Evolutionary conservation across 2,888 invertebrate species (phyloP).

Genomic region (Zaprionus bogoriensis): DNA sequence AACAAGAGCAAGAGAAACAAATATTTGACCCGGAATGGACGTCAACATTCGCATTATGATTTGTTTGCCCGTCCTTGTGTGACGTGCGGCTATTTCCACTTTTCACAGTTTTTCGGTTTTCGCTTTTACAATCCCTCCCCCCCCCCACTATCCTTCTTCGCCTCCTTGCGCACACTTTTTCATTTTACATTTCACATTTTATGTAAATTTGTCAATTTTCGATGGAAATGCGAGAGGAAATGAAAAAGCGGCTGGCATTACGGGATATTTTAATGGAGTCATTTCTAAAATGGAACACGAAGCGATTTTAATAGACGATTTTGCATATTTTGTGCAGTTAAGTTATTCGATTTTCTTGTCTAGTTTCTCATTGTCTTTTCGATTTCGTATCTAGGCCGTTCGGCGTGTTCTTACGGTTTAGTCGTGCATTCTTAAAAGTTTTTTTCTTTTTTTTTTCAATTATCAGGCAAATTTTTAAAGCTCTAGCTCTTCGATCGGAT

Average conservation of each 20-base stretch:
- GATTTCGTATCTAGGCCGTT: too few relatives aligned
- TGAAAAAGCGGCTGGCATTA: constrained; percentile 25
- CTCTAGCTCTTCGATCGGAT: too few relatives aligned
- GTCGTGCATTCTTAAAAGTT: too few relatives aligned
- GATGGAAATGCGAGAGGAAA: constrained; percentile 27
- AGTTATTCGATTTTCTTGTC: not conserved
- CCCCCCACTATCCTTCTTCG: too few relatives aligned
- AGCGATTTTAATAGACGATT: constrained; percentile 7
- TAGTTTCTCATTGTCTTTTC: too few relatives aligned
- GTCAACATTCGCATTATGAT: constrained; percentile 47
- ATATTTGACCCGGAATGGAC: constrained; percentile 36
- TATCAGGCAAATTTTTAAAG: too few relatives aligned
- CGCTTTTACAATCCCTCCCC: constrained; percentile 10
- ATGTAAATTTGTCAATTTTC: constrained; percentile 57
- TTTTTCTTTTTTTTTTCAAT: too few relatives aligned
- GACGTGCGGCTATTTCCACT: not conserved
- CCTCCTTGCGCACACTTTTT: not conserved
- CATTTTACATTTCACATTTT: constrained; percentile 37
- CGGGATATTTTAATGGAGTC: constrained; percentile 34
- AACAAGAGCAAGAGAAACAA: constrained; percentile 10
- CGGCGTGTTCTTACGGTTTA: too few relatives aligned
- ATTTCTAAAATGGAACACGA: constrained; percentile 17
- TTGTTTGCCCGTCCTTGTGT: constrained; percentile 35
- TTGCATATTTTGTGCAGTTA: constrained; percentile 26
- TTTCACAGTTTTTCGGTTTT: constrained; percentile 4